Evolutionary conservation across 2,797 vertebrate species (phyloP).

Genomic region (Mus minutoides): DNA sequence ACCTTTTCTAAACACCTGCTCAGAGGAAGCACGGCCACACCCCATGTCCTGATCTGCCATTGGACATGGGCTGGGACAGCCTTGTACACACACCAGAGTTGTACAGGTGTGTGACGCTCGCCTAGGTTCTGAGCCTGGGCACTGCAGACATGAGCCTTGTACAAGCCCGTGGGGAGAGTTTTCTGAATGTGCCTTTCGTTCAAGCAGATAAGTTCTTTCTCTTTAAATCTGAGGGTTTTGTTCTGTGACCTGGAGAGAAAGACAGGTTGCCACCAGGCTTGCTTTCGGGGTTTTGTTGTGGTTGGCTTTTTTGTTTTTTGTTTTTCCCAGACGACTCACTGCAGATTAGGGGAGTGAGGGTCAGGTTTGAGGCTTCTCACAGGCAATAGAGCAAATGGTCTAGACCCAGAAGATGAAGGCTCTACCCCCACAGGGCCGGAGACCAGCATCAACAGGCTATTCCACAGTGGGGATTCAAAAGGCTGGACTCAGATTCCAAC

Average conservation of each 20-base stretch:
- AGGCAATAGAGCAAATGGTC: not conserved
- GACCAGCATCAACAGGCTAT: not conserved
- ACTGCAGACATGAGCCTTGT: not conserved
- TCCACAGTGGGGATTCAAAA: not conserved
- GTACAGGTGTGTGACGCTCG: not conserved
- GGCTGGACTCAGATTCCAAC: not conserved
- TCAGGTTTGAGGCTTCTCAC: not conserved
- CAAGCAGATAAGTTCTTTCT: not conserved
- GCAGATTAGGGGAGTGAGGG: not conserved
- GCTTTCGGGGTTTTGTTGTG: not conserved
- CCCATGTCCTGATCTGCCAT: not conserved
- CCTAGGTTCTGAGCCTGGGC: not conserved
- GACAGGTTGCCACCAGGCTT: not conserved
- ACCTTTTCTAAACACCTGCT: not conserved
- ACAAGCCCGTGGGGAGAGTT: accelerated
- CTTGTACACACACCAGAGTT: not conserved
- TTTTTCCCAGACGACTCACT: not conserved
- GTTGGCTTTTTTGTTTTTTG: no score
- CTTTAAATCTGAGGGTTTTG: not conserved
- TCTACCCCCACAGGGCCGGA: not conserved
- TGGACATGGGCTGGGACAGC: not conserved
- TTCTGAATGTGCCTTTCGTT: no score
- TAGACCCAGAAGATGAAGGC: not conserved
- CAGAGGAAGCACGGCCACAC: not conserved
- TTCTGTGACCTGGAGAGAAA: not conserved